Conservation (phyloP, 1,140 invertebrate genomes). For the Aporrectodea caliginosa region DNA sequence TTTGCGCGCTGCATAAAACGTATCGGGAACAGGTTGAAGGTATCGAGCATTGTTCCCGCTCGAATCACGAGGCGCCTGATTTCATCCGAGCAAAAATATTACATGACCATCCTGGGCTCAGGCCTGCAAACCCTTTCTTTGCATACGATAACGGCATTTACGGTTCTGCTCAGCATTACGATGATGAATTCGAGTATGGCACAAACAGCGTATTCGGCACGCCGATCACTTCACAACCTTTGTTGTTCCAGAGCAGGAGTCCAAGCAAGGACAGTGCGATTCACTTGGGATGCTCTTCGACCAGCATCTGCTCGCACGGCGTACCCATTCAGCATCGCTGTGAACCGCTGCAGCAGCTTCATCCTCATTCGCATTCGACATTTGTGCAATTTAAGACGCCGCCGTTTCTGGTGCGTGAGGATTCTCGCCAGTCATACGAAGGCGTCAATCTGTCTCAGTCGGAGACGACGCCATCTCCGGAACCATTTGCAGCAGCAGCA, state of each 20-base stretch:
- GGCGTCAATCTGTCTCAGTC: background rate
- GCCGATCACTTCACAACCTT: background rate
- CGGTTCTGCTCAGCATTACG: no score
- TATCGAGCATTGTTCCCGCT: background rate
- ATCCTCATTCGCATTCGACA: background rate
- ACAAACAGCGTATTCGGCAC: background rate
- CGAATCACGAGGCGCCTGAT: background rate
- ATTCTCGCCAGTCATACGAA: no score
- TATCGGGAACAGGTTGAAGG: background rate
- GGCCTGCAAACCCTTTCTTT: background rate
- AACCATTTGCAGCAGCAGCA: background rate
- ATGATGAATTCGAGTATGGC: no score
- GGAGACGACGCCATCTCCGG: background rate
- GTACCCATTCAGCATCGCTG: background rate
- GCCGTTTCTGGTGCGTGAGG: no score
- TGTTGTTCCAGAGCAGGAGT: background rate
- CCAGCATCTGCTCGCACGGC: background rate
- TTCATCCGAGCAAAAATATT: background rate
- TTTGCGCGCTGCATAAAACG: background rate
- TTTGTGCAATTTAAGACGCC: background rate
- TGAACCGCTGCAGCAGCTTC: background rate
- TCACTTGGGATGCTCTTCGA: background rate
- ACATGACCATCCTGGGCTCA: background rate
- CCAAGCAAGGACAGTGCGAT: background rate
- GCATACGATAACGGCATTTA: background rate